phyloP scores from a whole-genome alignment of 2,888 invertebrate genomes.

The Apotomis betuletana region DNA sequence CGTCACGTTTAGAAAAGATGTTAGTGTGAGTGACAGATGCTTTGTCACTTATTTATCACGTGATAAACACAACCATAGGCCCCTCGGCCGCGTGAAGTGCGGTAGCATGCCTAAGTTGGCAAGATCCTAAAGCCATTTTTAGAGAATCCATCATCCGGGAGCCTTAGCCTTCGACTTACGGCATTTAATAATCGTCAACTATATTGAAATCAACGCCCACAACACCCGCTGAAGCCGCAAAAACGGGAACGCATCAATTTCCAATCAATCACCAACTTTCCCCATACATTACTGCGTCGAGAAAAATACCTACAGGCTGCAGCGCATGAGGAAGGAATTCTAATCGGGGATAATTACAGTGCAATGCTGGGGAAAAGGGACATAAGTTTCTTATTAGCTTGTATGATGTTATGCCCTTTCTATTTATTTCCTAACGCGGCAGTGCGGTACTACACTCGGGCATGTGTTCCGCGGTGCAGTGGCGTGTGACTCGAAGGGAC shows the following conservation, averaged over 20 bases:
- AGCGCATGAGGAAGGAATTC: conserved; percentile 47
- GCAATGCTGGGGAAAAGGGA: not conserved
- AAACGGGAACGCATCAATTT: conserved; percentile 37
- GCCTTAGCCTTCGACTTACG: not conserved
- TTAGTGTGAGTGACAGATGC: no score
- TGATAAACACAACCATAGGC: no score
- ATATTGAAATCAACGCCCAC: conserved; percentile 9
- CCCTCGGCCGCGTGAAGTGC: no score
- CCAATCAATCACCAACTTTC: conserved; percentile 40
- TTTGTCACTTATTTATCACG: no score
- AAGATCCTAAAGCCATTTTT: no score
- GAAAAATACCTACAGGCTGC: conserved; percentile 29
- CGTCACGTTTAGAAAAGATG: no score
- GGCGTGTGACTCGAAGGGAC: not conserved
- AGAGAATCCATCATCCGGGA: not conserved
- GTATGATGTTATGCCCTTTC: not conserved
- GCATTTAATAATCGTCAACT: not conserved
- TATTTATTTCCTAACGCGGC: not conserved
- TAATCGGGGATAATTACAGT: conserved; percentile 47
- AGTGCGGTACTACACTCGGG: not conserved
- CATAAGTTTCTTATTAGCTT: not conserved
- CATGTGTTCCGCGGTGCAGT: not conserved
- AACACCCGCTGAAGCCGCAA: not conserved
- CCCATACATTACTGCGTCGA: conserved; percentile 33
- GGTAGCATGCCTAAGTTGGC: no score